phyloP scores from a whole-genome alignment of 2,113 vertebrate species.

The Ia io region DNA sequence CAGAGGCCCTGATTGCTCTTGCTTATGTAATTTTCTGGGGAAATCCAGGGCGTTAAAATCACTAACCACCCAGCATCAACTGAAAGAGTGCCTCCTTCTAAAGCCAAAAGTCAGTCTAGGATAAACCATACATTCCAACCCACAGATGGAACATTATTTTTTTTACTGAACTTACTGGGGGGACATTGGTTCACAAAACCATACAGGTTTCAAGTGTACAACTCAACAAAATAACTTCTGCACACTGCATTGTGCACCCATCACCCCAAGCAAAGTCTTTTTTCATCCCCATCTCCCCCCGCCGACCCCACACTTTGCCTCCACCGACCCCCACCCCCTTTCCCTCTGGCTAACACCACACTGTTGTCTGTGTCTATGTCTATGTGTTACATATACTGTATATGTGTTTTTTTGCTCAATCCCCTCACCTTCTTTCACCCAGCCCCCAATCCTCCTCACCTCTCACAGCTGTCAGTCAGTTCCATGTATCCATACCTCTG shows the following conservation, averaged over 20 bases:
- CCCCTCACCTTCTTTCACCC: background rate
- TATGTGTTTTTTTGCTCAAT: background rate
- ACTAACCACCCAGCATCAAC: background rate
- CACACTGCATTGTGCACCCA: background rate
- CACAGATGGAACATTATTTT: background rate
- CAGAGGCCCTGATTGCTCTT: background rate
- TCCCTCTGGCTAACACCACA: background rate
- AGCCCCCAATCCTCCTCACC: background rate
- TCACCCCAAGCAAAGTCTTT: background rate
- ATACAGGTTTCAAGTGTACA: background rate
- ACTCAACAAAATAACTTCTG: background rate
- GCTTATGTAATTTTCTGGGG: conserved; percentile 30
- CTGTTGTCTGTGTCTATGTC: background rate
- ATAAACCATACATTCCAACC: conserved; percentile 19
- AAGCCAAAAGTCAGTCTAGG: background rate
- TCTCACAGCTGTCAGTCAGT: background rate
- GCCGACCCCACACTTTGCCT: no score
- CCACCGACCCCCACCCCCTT: background rate
- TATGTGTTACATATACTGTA: background rate
- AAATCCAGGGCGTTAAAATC: conserved; percentile 60
- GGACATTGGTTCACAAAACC: background rate
- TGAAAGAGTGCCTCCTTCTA: conserved; percentile 19
- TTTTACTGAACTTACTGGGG: background rate
- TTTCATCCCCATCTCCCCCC: background rate
- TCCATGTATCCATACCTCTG: background rate